phyloP scores from a whole-genome alignment of 2,797 vertebrate species.

The Acrossocheilus fasciatus region DNA sequence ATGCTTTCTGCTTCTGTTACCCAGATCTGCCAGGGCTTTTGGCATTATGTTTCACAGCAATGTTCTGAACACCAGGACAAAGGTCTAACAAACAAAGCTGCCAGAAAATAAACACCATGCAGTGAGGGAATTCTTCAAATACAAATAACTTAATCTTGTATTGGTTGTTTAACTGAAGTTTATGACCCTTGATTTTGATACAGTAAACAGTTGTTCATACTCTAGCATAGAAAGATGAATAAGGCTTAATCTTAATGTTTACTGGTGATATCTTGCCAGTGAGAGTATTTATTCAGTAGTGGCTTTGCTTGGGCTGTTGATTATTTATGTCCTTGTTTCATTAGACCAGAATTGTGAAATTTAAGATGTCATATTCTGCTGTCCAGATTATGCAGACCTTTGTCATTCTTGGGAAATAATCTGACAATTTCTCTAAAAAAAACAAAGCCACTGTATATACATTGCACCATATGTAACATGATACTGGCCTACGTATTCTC shows the following conservation, averaged over 20 bases:
- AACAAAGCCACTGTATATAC: neutral
- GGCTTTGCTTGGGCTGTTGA: neutral
- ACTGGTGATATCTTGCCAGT: neutral
- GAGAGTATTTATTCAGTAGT: neutral
- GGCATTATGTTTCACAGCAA: neutral
- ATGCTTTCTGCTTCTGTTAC: conserved; percentile 7
- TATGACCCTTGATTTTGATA: neutral
- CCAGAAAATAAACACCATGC: conserved; percentile 3
- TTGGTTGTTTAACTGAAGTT: conserved; percentile 1
- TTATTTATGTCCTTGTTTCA: neutral
- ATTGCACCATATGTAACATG: neutral
- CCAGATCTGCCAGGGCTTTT: conserved; percentile 15
- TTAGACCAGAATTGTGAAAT: neutral
- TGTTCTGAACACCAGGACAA: neutral
- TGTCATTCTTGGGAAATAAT: neutral
- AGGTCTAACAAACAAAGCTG: conserved; percentile 7
- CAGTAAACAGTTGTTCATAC: neutral
- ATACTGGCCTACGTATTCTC: neutral
- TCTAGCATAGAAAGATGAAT: neutral
- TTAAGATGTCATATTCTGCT: neutral
- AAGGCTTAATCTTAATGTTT: neutral
- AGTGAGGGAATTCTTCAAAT: neutral
- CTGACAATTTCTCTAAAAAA: neutral
- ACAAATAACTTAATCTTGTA: neutral
- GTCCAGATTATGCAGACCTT: neutral